Conservation (phyloP, 2,888 invertebrate species). For the Epiblema foenella region DNA sequence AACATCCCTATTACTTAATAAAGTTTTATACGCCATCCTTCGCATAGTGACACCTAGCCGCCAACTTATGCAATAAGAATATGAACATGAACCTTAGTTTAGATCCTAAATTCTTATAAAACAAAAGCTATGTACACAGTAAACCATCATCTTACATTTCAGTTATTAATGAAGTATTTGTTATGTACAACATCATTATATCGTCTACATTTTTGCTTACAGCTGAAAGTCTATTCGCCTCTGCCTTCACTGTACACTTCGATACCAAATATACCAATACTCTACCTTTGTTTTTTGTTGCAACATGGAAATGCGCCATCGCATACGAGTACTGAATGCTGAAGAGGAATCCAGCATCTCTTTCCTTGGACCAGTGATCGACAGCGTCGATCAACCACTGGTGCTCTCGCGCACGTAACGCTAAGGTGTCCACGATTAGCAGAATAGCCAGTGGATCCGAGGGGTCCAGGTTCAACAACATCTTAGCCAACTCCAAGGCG, state of each 20-base stretch:
- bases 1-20: too few relatives aligned
- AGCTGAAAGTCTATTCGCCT: not conserved
- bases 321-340: conserved; percentile 68
- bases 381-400: conserved; percentile 85
- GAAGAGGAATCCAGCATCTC: conserved; percentile 58
- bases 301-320: conserved; percentile 63
- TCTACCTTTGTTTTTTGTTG: conserved; percentile 56
- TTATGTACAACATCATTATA: too few relatives aligned
- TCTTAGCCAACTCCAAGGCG: conserved; percentile 93
- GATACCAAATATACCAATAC: too few relatives aligned
- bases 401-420: conserved; percentile 89
- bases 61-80: too few relatives aligned
- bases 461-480: conserved; percentile 90
- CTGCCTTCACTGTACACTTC: not conserved
- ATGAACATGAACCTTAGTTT: too few relatives aligned
- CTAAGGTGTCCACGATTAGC: conserved; percentile 91
- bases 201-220: too few relatives aligned
- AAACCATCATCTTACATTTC: too few relatives aligned
- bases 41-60: too few relatives aligned
- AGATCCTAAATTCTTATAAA: too few relatives aligned
- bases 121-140: too few relatives aligned
- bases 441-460: conserved; percentile 90
- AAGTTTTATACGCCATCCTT: not conserved
- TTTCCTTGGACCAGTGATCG: conserved; percentile 53
- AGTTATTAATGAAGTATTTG: too few relatives aligned